Base-by-base conservation (phyloP, 2,797 vertebrate species). In the Gymnothorax javanicus region DNA sequence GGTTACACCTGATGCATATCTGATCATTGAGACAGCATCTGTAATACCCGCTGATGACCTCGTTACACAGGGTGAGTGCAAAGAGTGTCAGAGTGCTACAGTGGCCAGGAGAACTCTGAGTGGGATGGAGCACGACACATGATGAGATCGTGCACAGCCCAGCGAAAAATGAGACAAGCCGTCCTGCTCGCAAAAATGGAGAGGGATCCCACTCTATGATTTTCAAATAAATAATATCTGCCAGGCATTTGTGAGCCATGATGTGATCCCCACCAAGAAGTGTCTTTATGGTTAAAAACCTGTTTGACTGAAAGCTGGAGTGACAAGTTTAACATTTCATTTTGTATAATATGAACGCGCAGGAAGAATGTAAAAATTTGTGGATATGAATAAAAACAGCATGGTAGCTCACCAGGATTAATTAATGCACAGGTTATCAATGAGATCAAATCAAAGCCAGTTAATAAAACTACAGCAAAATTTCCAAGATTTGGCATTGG, bases 1-100 rank as follows among this genome's bases (percentile, higher is more conserved):
- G 27, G 69, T 77, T 77, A 77, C 73, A 77, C 73, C 3, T 77
- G 73, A 77, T 77, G 15, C 73, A 77, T 77, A 50, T 77, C 33
- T 77, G 43, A 77, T 73, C 69, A 69, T 12, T 52, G 33, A 77
- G 73, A 77, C 33, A 77, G 73, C 52, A 50, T 33, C 15, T 73
- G 71, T 17, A 43, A 17, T 17, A 50, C 7, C 73, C 52, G 17
- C 12, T 17, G 33, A 77, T 50, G 15, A 50, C 73, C 73, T 77
- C 73, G 52, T 33, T 73, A 13, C 15, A 69, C 33, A 52, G 25
- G 33, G 33, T 43, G 58, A 59, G 15, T 15, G 58, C 58, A 15
- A 43, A 13, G 25, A 43, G 71, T 43, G 33, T 33, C 23, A 69
- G 67, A 7, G 25, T 27, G 6, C 23, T 12, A 15, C 71, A 73